A percentile compares a stretch with the other conserved stretches of the same genome.
Evolutionary conservation across 2,888 invertebrate species (phyloP).

Genomic region (Patella caerulea): DNA sequence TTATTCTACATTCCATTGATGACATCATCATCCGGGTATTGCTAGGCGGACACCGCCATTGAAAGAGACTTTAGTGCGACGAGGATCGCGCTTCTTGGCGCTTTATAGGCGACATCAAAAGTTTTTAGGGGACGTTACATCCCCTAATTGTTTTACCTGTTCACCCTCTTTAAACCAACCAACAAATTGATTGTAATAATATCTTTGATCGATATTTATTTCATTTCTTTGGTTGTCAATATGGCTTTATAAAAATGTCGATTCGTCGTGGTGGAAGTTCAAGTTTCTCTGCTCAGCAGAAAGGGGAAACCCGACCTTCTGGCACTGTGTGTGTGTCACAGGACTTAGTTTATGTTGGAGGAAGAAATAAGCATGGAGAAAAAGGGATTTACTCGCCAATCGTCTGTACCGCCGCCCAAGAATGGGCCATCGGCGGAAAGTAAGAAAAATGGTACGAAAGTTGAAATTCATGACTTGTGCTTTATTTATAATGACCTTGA

Average conservation of each 20-base stretch:
- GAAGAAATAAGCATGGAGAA: constrained; percentile 59
- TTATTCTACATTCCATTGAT: too few species aligned
- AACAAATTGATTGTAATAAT: constrained; percentile 18
- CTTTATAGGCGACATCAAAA: constrained; percentile 23
- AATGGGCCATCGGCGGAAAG: constrained; percentile 42
- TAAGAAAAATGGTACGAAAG: constrained; percentile 47
- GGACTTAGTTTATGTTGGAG: constrained; percentile 57
- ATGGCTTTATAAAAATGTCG: constrained; percentile 62
- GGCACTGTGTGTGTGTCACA: constrained; percentile 27
- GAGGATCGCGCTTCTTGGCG: constrained; percentile 25
- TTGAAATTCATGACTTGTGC: background rate
- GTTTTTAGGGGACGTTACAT: constrained; percentile 33
- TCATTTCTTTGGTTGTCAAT: constrained; percentile 43
- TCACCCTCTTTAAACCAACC: constrained; percentile 7
- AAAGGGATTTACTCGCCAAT: constrained; percentile 59
- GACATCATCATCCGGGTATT: constrained; percentile 24
- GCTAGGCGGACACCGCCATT: constrained; percentile 21
- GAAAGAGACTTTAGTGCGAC: constrained; percentile 10
- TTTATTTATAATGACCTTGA: background rate
- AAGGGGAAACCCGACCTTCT: constrained; percentile 43
- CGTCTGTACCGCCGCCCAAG: constrained; percentile 53
- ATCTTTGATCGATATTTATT: constrained; percentile 30
- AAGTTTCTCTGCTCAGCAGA: constrained; percentile 35
- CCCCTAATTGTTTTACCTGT: constrained; percentile 25
- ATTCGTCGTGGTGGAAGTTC: constrained; percentile 31